Conservation (phyloP, 30 jellyfish, hydroid and myxozoan species). For the Aurelia sp. region DNA sequence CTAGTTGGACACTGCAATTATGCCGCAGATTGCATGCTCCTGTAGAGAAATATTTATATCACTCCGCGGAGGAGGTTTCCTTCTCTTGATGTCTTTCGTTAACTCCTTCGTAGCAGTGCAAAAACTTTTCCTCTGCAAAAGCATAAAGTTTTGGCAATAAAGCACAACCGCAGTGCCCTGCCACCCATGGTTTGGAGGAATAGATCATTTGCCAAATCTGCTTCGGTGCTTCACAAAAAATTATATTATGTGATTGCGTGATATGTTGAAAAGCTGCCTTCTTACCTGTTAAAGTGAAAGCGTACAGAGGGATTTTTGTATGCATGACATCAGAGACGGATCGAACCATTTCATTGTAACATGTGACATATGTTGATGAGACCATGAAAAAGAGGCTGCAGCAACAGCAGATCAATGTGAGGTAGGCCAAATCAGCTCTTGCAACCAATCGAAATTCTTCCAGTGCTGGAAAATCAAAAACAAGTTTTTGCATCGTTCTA, state of each 20-base stretch:
- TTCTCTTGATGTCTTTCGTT: no score
- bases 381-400: conserved; percentile 6
- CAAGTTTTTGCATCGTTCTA: no score
- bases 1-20: no score
- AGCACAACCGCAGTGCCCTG: no score
- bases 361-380: conserved; percentile 8
- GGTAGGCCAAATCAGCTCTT: conserved; percentile 37
- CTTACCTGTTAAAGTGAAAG: conserved; percentile 13
- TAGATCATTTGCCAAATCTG: neutral
- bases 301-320: neutral
- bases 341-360: conserved; percentile 41
- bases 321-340: conserved; percentile 35
- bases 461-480: conserved; percentile 13
- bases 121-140: no score
- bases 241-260: neutral
- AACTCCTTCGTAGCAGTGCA: no score
- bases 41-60: no score
- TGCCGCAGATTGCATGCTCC: no score
- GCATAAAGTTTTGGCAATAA: no score
- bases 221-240: neutral
- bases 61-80: no score
- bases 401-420: conserved; percentile 30
- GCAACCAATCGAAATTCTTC: conserved; percentile 34
- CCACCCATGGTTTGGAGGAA: no score
- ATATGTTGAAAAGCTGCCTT: neutral